These are phyloP conservation scores for Tetragnatha montana DNA, from an alignment of 2,888 invertebrate species.

Conservation along the genomic window DNA sequence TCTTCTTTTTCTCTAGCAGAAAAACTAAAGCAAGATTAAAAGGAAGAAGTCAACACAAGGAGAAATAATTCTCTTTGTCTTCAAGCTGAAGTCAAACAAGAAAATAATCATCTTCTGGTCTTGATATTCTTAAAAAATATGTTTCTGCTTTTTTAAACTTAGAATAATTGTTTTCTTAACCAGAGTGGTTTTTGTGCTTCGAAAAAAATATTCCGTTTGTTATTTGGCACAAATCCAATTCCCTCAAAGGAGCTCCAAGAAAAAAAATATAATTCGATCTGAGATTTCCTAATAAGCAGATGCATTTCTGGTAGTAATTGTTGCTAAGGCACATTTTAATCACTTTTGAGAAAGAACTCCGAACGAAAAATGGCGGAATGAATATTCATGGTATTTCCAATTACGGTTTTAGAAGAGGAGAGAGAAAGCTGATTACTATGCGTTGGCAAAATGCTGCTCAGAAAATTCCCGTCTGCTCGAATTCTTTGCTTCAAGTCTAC, in stretches of 20 bases:
- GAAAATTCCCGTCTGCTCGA: no score
- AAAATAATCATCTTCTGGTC: neutral
- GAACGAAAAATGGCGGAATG: neutral
- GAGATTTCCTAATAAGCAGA: constrained; percentile 22
- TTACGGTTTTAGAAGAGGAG: neutral
- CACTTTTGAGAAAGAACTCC: constrained; percentile 7
- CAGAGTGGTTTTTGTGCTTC: neutral
- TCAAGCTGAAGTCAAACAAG: neutral
- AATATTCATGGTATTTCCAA: constrained; percentile 16
- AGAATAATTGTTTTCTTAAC: constrained; percentile 16
- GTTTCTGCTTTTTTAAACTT: constrained; percentile 21
- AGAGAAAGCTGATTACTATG: neutral
- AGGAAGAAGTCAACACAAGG: neutral
- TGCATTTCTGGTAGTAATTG: constrained; percentile 6
- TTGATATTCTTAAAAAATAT: neutral
- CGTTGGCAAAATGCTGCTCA: neutral
- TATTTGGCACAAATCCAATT: constrained; percentile 38
- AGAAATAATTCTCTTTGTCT: constrained; percentile 17
- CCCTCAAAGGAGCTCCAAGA: neutral
- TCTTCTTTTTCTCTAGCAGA: neutral
- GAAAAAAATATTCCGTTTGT: neutral
- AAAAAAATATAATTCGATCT: constrained; percentile 27
- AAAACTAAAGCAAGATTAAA: neutral
- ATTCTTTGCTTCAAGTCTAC: no score
- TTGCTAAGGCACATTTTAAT: constrained; percentile 51